These are phyloP conservation scores for Chrysolina americana DNA, from an alignment of 2,888 invertebrate species.

Conservation along the genomic window DNA sequence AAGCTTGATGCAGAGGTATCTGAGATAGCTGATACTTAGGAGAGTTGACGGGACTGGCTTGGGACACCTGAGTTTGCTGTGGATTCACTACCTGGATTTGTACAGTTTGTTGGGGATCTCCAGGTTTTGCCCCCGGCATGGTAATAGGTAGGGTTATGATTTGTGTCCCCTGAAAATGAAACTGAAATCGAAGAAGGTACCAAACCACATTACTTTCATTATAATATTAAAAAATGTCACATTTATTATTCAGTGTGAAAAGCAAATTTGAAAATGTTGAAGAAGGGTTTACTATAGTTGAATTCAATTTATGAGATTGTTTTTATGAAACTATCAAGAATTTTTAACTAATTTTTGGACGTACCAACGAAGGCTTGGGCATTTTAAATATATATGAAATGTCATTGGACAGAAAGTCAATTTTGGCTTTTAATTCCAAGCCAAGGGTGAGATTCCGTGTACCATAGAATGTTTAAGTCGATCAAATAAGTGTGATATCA, in stretches of 20 bases:
- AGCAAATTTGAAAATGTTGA: background rate
- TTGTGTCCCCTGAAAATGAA: slow-evolving; percentile 70
- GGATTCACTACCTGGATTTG: slow-evolving; percentile 78
- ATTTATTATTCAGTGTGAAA: background rate
- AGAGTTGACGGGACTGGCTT: slow-evolving; percentile 71
- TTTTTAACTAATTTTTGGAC: too few species aligned
- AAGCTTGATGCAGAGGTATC: slow-evolving; percentile 80
- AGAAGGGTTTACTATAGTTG: background rate
- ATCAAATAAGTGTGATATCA: too few species aligned
- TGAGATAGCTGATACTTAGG: slow-evolving; percentile 83
- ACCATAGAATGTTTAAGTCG: too few species aligned
- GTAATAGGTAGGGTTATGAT: slow-evolving; percentile 85
- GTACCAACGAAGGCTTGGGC: too few species aligned
- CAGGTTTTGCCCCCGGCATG: slow-evolving; percentile 82
- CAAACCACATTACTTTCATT: background rate
- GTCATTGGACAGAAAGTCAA: too few species aligned
- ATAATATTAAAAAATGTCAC: background rate
- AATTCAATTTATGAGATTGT: too few species aligned
- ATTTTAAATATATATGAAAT: too few species aligned
- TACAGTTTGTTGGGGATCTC: slow-evolving; percentile 83
- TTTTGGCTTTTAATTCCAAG: too few species aligned
- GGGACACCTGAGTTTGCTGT: slow-evolving; percentile 63
- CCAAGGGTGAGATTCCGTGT: too few species aligned
- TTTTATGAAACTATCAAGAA: too few species aligned
- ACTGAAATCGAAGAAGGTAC: slow-evolving; percentile 14